Evolutionary conservation across 2,888 invertebrate species (phyloP).

Genomic region (Tenthredo livida): DNA sequence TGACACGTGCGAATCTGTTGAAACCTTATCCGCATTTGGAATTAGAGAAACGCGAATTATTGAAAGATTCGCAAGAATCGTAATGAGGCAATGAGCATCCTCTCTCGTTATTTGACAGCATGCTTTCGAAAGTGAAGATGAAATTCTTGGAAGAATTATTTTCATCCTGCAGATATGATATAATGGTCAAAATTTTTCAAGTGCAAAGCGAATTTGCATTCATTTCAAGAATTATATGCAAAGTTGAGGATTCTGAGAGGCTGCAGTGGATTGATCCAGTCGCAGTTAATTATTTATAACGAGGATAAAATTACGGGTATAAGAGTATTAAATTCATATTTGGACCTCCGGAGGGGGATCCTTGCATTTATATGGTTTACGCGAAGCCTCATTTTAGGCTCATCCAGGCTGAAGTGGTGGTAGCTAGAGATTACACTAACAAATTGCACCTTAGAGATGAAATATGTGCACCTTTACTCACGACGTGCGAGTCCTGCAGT

Average conservation of each 20-base stretch:
- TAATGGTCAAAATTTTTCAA: not conserved
- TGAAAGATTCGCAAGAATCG: not conserved
- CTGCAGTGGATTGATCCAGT: not conserved
- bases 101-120: not conserved
- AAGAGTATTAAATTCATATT: constrained; percentile 47
- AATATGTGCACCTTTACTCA: constrained; percentile 20
- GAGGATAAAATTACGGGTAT: constrained; percentile 34
- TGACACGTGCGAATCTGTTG: not conserved
- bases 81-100: not conserved
- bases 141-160: not conserved
- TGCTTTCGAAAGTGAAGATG: constrained; percentile 36
- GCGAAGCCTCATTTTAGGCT: constrained; percentile 3
- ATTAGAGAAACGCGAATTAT: not conserved
- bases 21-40: not conserved
- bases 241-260: constrained; percentile 9
- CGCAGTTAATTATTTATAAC: constrained; percentile 27
- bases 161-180: not conserved
- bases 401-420: constrained; percentile 1
- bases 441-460: constrained; percentile 52
- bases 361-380: not conserved
- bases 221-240: not conserved
- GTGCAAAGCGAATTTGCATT: not conserved
- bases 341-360: constrained; percentile 8
- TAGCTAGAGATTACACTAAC: constrained; percentile 46
- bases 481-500: not conserved